These are phyloP conservation scores for Nasua narica DNA, from an alignment of 2,797 vertebrate genomes.

Conservation along the genomic window DNA sequence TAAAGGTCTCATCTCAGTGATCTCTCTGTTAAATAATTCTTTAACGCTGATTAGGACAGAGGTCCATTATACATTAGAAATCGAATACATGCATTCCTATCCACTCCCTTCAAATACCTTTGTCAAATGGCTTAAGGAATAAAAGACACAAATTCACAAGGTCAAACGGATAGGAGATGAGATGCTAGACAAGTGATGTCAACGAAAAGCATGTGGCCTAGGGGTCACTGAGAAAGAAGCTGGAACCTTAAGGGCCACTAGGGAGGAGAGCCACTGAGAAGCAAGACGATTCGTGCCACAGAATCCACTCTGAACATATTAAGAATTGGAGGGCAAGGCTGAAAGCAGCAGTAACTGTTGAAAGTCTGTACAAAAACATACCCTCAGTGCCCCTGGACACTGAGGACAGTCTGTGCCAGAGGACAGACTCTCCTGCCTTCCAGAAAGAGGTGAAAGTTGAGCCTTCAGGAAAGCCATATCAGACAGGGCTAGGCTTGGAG, in stretches of 20 bases:
- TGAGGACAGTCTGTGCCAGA: too few relatives aligned
- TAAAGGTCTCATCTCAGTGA: neutral
- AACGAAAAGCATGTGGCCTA: neutral
- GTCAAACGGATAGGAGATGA: neutral
- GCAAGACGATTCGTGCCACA: too few relatives aligned
- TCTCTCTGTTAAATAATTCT: neutral
- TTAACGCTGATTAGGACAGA: neutral
- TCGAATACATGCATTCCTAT: neutral
- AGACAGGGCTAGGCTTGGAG: neutral
- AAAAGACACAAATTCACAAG: neutral
- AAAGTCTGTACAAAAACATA: neutral
- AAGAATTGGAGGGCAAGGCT: neutral
- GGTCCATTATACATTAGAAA: neutral
- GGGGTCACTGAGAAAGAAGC: neutral
- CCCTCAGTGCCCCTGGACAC: rapidly evolving
- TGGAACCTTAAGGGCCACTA: neutral
- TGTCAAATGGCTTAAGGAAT: neutral
- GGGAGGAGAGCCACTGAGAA: neutral
- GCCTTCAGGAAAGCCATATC: neutral
- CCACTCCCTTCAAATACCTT: neutral
- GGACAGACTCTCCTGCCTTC: neutral
- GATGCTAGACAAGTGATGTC: neutral
- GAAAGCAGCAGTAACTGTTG: neutral
- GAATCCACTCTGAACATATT: neutral
- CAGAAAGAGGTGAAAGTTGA: neutral